Evolutionary conservation across 2,888 invertebrate genomes (phyloP).

Genomic region (Polylopha cassiicola): DNA sequence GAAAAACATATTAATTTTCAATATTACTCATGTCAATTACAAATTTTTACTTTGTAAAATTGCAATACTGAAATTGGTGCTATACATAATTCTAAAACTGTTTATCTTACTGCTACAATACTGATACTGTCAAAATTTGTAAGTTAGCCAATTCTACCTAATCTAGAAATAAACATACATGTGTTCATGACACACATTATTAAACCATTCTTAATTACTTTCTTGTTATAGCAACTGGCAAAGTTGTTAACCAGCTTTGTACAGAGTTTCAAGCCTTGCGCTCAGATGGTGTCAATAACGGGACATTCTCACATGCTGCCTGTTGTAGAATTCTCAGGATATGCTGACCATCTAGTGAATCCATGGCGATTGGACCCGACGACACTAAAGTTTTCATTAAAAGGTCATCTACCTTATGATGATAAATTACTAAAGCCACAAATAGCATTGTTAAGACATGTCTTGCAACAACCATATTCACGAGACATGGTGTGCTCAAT

Average conservation of each 20-base stretch:
- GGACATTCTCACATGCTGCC: conserved; percentile 94
- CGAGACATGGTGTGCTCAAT: conserved; percentile 97
- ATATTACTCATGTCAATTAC: too few relatives aligned
- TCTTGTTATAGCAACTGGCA: conserved; percentile 84
- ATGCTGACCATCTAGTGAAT: conserved; percentile 91
- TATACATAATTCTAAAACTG: too few relatives aligned
- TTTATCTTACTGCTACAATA: too few relatives aligned
- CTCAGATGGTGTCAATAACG: conserved; percentile 96
- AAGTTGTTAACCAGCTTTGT: conserved; percentile 91
- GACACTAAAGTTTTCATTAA: conserved; percentile 81
- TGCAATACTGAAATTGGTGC: too few relatives aligned
- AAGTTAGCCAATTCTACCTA: too few relatives aligned
- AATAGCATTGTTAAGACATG: conserved; percentile 90
- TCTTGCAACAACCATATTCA: conserved; percentile 96
- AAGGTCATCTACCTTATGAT: conserved; percentile 90
- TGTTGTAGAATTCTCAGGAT: conserved; percentile 94
- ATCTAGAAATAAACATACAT: too few relatives aligned
- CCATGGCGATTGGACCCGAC: conserved; percentile 95
- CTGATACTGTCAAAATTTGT: too few relatives aligned
- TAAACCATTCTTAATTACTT: too few relatives aligned
- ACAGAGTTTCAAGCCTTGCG: conserved; percentile 94
- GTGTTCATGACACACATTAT: too few relatives aligned
- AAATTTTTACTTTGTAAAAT: too few relatives aligned
- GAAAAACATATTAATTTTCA: background rate
- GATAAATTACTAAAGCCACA: conserved; percentile 92